Base-by-base conservation (phyloP, 2,888 invertebrate species). In the Eupithecia centaureata region DNA sequence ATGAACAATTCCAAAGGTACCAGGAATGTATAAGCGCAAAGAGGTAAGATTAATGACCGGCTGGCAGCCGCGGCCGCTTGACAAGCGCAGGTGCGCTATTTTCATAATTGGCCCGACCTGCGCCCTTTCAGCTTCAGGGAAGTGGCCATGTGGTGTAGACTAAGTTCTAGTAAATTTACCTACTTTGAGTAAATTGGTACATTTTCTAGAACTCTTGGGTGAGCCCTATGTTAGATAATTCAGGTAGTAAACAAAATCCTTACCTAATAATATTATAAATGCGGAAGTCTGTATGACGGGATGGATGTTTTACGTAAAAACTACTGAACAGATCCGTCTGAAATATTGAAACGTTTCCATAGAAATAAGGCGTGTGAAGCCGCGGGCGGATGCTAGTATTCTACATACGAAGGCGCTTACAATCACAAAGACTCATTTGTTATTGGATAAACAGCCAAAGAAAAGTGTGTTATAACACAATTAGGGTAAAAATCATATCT, bases 41-140 rank as follows among this genome's bases (percentile, higher is more conserved):
- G 87, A 90, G 86, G 82, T 85, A 90, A 92, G 92, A 93, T 93
- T 92, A 92, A 92, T 93, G 92, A 86, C 82, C 83, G 82, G 84
- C 86, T 85, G 89, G 89, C 90, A 90, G 87, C 86, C 87, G 89
- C 89, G 90, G 90, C 86, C 87, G 87, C 89, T 92, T 91, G 93
- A 91, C 91, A 90, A 88, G 91, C 89, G 88, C 93, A 93, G 93
- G 93, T 93, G 92, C 83, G 91, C 91, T 91, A 92, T 91, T 92
- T 93, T 92, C 92, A 92, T 93, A 92, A 92, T 92, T 93, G 93
- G 93, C 88, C 88, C 89, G 87, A 91, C 90, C 89, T 84, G 83
- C 83, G 88, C 88, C 90, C 88, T 90, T 92, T 90, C 89, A 88
- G 90, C 87, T 89, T 88, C 87, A 73, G 73, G 73, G 73, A 72